Base-by-base conservation (phyloP, 2,113 vertebrate genomes). In the Pelvicachromis taeniatus region DNA sequence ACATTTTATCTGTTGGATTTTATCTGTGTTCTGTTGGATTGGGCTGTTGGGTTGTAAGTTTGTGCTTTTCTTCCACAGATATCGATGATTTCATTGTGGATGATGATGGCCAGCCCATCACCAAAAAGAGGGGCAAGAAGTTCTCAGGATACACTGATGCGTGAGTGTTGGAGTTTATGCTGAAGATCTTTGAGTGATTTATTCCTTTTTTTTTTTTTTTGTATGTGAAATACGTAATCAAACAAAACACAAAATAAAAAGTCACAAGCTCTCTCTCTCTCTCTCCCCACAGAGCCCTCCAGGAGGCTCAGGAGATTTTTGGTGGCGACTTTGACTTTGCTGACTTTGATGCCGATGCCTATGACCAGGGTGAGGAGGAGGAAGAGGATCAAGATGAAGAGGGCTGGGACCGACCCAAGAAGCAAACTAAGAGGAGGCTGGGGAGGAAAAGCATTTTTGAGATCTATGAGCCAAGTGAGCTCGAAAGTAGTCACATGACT, bases 71-170 rank as follows among this genome's bases (percentile, higher is more conserved):
- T 77, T 53, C 13, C 78, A 45, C 89, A 99, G 98, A 99, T 91
- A 99, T 99, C 3, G 98, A 98, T 7, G 98, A 99, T 92, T 99
- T 99, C 87, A 99, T 99, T 85, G 98, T 99, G 92, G 98, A 99
- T 91, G 98, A 99, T 45, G 98, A 99, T 65, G 98, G 98, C 14
- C 98, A 99, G 53, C 98, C 98, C 77, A 96, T 99, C 82, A 99
- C 98, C 81, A 99, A 98, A 93, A 98, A 98, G 91, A 98, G 97
- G 95, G 95, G 98, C 56, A 99, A 99, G 95, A 99, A 98, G 90
- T 97, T 98, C 84, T 97, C 98, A 5, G 98, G 97, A 89, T 99
- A 99, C 94, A 99, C 98, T 70, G 98, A 99, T 80, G 98, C 97
- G 98, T 99, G 91, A 98, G 98, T 96, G 12, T 78, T 50, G 0